Evolutionary conservation across 2,797 vertebrate species (phyloP).

Genomic region (Epinephelus malabaricus): DNA sequence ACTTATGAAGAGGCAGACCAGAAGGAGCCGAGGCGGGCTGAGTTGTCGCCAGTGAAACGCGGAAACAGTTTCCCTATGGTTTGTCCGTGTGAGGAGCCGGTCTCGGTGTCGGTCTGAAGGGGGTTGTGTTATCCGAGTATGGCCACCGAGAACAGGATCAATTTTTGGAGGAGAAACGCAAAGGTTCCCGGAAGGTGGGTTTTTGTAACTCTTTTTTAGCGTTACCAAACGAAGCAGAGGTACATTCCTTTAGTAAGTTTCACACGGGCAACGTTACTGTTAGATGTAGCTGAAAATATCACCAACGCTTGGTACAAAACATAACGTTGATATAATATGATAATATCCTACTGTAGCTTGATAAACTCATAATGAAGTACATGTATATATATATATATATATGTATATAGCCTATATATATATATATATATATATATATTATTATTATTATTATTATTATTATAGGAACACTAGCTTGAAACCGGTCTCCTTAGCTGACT

Average conservation of each 20-base stretch:
- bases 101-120: slow-evolving; percentile 49
- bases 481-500: not conserved
- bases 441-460: no score
- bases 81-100: slow-evolving; percentile 30
- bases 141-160: slow-evolving; percentile 93
- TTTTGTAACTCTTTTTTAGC: not conserved
- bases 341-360: not conserved
- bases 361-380: not conserved
- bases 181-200: slow-evolving; percentile 95
- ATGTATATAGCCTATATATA: not conserved
- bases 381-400: no score
- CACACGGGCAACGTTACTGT: not conserved
- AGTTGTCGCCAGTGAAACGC: slow-evolving; percentile 7
- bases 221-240: not conserved
- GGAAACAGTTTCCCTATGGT: slow-evolving; percentile 46
- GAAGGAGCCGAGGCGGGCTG: slow-evolving; percentile 13
- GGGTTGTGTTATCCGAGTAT: slow-evolving; percentile 80
- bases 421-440: not conserved
- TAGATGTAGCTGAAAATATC: not conserved
- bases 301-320: not conserved
- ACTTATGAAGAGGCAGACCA: slow-evolving; percentile 22
- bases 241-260: not conserved
- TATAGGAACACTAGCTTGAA: not conserved
- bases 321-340: not conserved
- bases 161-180: slow-evolving; percentile 96